These are phyloP conservation scores for Malurus alboscapulatus DNA, from an alignment of 2,113 vertebrate genomes.

Conservation along the genomic window DNA sequence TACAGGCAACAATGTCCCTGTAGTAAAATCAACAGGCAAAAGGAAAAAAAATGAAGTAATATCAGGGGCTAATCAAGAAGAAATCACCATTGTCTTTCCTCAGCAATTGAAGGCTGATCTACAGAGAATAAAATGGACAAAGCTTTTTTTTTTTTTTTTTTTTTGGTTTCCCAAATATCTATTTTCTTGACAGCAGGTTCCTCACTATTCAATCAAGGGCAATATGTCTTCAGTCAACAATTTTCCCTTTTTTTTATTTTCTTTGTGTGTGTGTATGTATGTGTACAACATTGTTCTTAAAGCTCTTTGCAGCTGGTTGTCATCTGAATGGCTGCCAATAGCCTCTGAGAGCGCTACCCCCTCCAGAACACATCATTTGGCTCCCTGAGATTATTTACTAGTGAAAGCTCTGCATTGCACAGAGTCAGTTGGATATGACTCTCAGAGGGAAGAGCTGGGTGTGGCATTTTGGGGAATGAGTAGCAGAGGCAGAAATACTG, in stretches of 20 bases:
- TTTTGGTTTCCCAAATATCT: not conserved
- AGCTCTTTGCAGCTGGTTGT: conserved; percentile 75
- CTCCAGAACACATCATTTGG: conserved; percentile 17
- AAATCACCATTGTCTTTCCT: not conserved
- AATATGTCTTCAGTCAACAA: conserved; percentile 71
- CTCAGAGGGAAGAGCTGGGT: not conserved
- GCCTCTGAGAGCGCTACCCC: conserved; percentile 56
- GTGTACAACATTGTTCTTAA: conserved; percentile 69
- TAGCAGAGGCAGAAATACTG: not conserved
- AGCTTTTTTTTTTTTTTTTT: not conserved
- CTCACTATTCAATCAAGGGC: conserved; percentile 61
- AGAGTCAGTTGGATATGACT: not conserved
- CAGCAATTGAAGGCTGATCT: not conserved
- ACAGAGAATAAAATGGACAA: not conserved
- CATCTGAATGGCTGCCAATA: conserved; percentile 68
- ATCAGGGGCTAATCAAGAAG: not conserved
- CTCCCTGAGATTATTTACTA: conserved; percentile 48
- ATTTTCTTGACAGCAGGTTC: conserved; percentile 60
- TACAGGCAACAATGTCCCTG: not conserved
- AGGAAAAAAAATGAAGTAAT: not conserved
- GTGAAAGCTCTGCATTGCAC: not conserved
- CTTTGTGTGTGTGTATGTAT: conserved; percentile 11
- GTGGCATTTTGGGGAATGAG: conserved; percentile 12
- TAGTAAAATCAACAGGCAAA: not conserved
- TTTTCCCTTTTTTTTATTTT: conserved; percentile 45